Conservation (phyloP, 1,140 invertebrate species). For the Bombus ignitus region DNA sequence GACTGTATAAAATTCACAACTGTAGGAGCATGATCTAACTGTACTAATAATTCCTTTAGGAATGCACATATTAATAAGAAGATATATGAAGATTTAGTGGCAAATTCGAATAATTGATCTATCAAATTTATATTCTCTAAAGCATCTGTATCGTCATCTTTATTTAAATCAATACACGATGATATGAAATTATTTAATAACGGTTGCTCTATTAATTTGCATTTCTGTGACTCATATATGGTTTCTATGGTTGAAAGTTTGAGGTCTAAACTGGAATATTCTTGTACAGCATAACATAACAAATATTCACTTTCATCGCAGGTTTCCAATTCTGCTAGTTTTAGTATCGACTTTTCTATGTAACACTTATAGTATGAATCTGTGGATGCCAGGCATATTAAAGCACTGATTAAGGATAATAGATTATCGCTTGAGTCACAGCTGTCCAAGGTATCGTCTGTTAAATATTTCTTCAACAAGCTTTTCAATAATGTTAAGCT, state of each 20-base stretch:
- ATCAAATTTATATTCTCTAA: slow-evolving; percentile 26
- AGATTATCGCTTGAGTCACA: slow-evolving; percentile 51
- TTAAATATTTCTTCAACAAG: slow-evolving; percentile 72
- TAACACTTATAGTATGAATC: slow-evolving; percentile 44
- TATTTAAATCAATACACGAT: slow-evolving; percentile 43
- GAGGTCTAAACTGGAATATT: slow-evolving; percentile 57
- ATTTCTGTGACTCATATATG: slow-evolving; percentile 67
- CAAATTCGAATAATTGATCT: slow-evolving; percentile 63
- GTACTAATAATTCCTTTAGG: slow-evolving; percentile 71
- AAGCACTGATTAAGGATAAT: slow-evolving; percentile 58
- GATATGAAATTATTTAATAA: slow-evolving; percentile 66
- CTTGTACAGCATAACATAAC: slow-evolving; percentile 57
- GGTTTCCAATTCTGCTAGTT: slow-evolving; percentile 58
- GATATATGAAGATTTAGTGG: slow-evolving; percentile 58
- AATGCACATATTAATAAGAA: slow-evolving; percentile 70
- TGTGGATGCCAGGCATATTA: slow-evolving; percentile 52
- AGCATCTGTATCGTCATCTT: slow-evolving; percentile 20
- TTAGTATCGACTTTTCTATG: slow-evolving; percentile 61
- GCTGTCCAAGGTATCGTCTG: slow-evolving; percentile 51
- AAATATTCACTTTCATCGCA: slow-evolving; percentile 62
- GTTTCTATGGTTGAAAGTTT: slow-evolving; percentile 63
- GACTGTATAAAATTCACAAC: slow-evolving; percentile 70
- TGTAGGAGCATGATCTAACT: slow-evolving; percentile 62
- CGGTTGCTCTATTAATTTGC: slow-evolving; percentile 73
- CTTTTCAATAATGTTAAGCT: slow-evolving; percentile 49